Evolutionary conservation across 2,797 vertebrate genomes (phyloP), one percentile per base, ranked within the genome.

Genomic region (Galago senegalensis): DNA sequence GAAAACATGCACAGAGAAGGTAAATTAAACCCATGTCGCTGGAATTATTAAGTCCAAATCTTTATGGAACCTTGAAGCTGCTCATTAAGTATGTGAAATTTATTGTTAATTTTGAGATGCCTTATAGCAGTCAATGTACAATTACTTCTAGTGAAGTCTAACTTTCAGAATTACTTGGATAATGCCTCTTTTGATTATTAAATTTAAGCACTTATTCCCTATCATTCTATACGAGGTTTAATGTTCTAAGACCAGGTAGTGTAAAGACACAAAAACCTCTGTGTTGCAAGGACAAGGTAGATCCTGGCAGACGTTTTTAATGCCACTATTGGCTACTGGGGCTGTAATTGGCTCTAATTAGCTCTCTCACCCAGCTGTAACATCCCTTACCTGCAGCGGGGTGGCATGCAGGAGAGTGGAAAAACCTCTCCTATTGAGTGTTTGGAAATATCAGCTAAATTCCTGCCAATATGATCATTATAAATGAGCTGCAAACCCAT

Each of bases 301-400:
- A 94, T 89, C 87, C 53, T 96, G 73, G 90, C 93, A 97, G 85
- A 80, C 18, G 91, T 96, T 96, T 96, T 83, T 94, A 96, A 95
- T 89, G 93, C 29, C 61, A 60, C 81, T 87, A 29, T 40, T 95
- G 89, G 95, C 94, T 91, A 97, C 80, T 94, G 58, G 65, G 70
- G 40, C 84, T 95, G 1, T 97, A 97, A 95, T 96, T 96, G 94
- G 49, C 31, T 90, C 69, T 97, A 97, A 97, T 97, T 96, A 96
- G 79, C 67, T 93, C 81, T 93, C 56, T 95, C 86, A 90, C 92
- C 58, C 72, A 93, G 89, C 76, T 92, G 63, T 93, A 96, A 92
- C 88, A 72, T 88, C 95, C 72, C 96, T 96, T 96, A 97, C 96
- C 85, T 96, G 89, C n/a, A 97, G 46, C 61, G 84, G 79, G 95